Base-by-base conservation (phyloP, 2,888 invertebrate species). In the Parascotia fuliginaria region DNA sequence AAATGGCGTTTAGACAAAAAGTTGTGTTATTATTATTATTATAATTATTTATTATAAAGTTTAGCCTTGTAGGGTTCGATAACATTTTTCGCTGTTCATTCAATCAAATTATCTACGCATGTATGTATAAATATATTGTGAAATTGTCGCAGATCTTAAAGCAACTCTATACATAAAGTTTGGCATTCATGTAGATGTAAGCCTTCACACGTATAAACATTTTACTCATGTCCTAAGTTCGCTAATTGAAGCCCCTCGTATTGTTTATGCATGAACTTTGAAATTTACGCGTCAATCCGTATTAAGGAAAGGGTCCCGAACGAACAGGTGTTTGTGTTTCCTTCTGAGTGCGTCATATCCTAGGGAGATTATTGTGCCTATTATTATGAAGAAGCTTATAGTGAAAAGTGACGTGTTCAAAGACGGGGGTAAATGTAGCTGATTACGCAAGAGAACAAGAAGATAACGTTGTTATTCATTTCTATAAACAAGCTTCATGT, bases 211-310 rank as follows among this genome's bases (percentile, higher is more conserved):
- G 50, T 62, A 62, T 60, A 70, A 73, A 64, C 63, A 67, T 70
- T 68, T 65, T 62, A 66, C 63, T 61, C 64, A 49, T 58, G 62
- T 71, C 69, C 71, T 71, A 65, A 74, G 71, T 75, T 76, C 55
- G 62, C 70, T 79, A 77, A 77, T 77, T 73, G 67, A 65, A 69
- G 64, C 72, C 61, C 61, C 60, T 56, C 56, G 46, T 65, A 74
- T 81, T 75, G 71, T 79, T 79, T 80, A 81, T 81, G 75, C 78
- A 82, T 79, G 78, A 73, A 70, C 72, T 74, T 67, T 61, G 75
- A 72, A 78, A 76, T 76, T 79, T 73, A 57, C 73, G 70, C 72
- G 79, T 79, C 80, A 74, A 81, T 77, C 74, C 66, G 70, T 66
- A 79, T 79, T 78, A 75, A 13, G 54, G 64, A 42, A 52, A 57